Conservation (phyloP, 2,888 invertebrate genomes). For the Latrodectus hesperus region DNA sequence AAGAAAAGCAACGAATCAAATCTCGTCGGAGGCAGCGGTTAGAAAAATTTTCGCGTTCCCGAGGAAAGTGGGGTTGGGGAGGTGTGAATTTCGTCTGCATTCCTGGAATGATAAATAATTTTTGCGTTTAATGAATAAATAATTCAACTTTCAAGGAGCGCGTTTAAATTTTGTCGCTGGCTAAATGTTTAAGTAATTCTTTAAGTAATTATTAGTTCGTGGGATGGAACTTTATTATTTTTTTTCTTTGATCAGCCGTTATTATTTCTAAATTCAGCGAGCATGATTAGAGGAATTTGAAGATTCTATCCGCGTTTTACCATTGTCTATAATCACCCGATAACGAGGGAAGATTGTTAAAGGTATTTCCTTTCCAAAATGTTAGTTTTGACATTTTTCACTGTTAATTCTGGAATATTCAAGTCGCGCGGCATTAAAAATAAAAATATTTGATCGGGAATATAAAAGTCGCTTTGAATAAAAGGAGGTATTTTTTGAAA, state of each 20-base stretch:
- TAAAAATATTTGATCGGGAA: too few relatives aligned
- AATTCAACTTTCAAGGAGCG: slow-evolving; percentile 57
- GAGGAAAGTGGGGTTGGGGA: background rate
- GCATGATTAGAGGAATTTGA: slow-evolving; percentile 33
- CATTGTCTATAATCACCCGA: background rate
- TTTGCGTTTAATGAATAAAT: slow-evolving; percentile 69
- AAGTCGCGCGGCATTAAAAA: too few relatives aligned
- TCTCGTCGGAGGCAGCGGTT: slow-evolving; percentile 50
- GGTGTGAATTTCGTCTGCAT: slow-evolving; percentile 67
- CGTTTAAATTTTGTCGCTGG: slow-evolving; percentile 64
- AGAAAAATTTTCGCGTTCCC: slow-evolving; percentile 44
- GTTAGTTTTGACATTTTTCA: background rate
- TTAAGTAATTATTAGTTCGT: slow-evolving; percentile 63
- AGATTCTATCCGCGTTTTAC: slow-evolving; percentile 9
- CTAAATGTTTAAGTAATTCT: slow-evolving; percentile 68
- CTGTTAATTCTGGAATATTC: too few relatives aligned
- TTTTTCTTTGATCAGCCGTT: background rate
- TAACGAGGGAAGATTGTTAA: background rate
- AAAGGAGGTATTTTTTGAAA: too few relatives aligned
- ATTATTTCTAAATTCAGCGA: slow-evolving; percentile 18
- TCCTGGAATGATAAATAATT: slow-evolving; percentile 67
- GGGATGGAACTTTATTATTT: background rate
- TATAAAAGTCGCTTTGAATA: too few relatives aligned
- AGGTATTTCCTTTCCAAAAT: background rate
- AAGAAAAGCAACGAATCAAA: slow-evolving; percentile 61